A percentile compares a stretch with the other conserved stretches of the same genome.
Conservation (phyloP, 2,113 vertebrate species). For the Glaucomys volans region DNA sequence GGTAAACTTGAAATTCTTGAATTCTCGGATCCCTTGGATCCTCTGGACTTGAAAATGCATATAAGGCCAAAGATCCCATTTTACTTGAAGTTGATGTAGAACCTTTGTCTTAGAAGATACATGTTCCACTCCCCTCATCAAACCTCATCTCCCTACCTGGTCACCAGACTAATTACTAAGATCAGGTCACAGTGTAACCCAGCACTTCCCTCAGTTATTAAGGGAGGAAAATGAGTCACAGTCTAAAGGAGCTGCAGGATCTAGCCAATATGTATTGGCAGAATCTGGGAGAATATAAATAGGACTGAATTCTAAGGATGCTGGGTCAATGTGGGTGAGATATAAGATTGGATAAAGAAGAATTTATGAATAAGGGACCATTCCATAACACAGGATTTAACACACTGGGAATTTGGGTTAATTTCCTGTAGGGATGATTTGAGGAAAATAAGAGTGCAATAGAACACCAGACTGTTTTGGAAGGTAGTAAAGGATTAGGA, state of each 20-base stretch:
- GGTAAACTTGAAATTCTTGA: background rate
- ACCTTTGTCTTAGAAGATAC: background rate
- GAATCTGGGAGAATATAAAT: background rate
- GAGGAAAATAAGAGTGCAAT: background rate
- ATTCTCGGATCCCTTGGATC: background rate
- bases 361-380: background rate
- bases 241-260: background rate
- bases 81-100: background rate
- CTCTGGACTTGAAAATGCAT: background rate
- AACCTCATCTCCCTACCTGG: background rate
- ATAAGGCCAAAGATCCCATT: background rate
- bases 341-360: background rate
- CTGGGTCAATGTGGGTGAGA: background rate
- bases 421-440: background rate
- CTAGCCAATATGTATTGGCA: background rate
- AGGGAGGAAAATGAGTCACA: background rate
- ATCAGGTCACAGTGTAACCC: background rate
- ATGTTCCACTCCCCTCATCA: background rate
- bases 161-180: background rate
- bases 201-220: background rate
- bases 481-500: background rate
- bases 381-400: background rate
- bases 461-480: background rate
- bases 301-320: background rate
- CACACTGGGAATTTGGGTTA: background rate